Conservation (phyloP, 2,113 vertebrate genomes). For the Chaetura pelagica region DNA sequence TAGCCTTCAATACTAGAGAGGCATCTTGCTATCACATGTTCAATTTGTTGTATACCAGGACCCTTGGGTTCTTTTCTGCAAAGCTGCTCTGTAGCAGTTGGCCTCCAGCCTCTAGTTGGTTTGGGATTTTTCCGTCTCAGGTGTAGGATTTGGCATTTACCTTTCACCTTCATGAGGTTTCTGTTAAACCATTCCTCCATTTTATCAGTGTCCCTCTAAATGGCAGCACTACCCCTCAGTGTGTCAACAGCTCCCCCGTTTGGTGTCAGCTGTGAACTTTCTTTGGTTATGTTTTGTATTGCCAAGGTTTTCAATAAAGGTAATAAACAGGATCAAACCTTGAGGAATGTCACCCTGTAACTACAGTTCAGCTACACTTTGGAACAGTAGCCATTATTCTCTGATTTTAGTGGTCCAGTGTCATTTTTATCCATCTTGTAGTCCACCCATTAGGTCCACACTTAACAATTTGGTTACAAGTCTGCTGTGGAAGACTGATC, state of each 20-base stretch:
- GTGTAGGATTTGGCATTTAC: too few species aligned
- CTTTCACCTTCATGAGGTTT: too few species aligned
- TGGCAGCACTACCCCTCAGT: too few species aligned
- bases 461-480: not conserved
- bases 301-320: not conserved
- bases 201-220: too few species aligned
- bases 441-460: not conserved
- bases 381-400: not conserved
- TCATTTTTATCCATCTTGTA: not conserved
- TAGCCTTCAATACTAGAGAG: not conserved
- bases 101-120: too few species aligned
- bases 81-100: too few species aligned
- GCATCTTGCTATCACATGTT: not conserved
- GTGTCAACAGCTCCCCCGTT: not conserved
- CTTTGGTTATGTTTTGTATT: not conserved
- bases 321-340: not conserved
- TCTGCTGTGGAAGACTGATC: not conserved
- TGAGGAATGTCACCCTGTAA: not conserved
- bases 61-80: not conserved
- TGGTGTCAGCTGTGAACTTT: not conserved
- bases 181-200: too few species aligned
- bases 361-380: not conserved
- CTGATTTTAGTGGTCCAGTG: not conserved
- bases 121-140: too few species aligned
- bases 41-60: not conserved